Percentiles rank a stretch among this genome's conserved stretches.
Conservation (phyloP, 1,140 invertebrate genomes). For the Megathymus violae region DNA sequence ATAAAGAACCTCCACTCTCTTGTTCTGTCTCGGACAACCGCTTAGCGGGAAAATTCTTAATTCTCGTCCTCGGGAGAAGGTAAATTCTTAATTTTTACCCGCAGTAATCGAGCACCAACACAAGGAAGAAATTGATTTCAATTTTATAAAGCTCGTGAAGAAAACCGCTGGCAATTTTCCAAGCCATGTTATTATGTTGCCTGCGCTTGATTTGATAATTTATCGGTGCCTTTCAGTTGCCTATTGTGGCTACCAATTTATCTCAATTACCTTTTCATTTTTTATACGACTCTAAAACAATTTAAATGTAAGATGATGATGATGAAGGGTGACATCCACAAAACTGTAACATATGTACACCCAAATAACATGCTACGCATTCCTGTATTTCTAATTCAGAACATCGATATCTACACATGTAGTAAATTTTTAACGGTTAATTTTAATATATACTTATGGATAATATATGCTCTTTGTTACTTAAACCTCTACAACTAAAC, state of each 20-base stretch:
- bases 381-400: too few relatives aligned
- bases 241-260: not conserved
- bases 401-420: too few relatives aligned
- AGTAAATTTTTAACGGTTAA: too few relatives aligned
- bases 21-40: slow-evolving; percentile 59
- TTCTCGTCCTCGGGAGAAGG: slow-evolving; percentile 54
- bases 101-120: slow-evolving; percentile 54
- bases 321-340: too few relatives aligned
- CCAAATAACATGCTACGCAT: too few relatives aligned
- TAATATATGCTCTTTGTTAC: too few relatives aligned
- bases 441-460: too few relatives aligned
- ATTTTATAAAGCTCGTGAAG: slow-evolving; percentile 49
- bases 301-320: too few relatives aligned
- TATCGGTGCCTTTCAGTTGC: slow-evolving; percentile 31
- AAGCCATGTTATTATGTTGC: slow-evolving; percentile 46
- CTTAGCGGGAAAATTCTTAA: slow-evolving; percentile 63
- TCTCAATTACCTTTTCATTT: not conserved
- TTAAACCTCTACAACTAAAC: too few relatives aligned
- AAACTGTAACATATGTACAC: too few relatives aligned
- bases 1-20: slow-evolving; percentile 53
- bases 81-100: slow-evolving; percentile 65
- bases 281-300: not conserved
- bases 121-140: slow-evolving; percentile 61
- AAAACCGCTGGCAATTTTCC: slow-evolving; percentile 56
- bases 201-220: slow-evolving; percentile 45